phyloP scores from a whole-genome alignment of 2,888 invertebrate species.

The Trichopria drosophilae region DNA sequence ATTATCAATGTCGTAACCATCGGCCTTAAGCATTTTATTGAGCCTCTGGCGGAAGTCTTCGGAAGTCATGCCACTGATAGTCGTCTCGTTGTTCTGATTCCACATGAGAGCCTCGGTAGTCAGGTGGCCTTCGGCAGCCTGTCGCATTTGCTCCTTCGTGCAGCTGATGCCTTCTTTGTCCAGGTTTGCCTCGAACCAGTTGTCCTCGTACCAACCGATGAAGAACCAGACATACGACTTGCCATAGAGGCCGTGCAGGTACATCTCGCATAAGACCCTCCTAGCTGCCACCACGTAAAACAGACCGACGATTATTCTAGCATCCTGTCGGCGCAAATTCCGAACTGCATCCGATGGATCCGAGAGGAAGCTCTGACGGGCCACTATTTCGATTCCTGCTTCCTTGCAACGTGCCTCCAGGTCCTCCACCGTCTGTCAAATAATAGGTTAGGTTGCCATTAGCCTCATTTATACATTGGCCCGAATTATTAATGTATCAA shows the following conservation, averaged over 20 bases:
- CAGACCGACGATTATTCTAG: conserved; percentile 94
- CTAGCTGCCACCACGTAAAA: conserved; percentile 98
- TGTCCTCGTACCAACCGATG: conserved; percentile 99
- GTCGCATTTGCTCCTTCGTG: conserved; percentile 88
- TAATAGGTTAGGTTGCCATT: no score
- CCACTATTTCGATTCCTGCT: conserved; percentile 91
- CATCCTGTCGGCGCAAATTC: conserved; percentile 93
- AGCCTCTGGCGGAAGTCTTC: conserved; percentile 86
- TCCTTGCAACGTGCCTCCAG: conserved; percentile 91
- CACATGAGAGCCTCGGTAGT: conserved; percentile 99
- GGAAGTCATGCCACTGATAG: conserved; percentile 94
- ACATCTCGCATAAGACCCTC: conserved; percentile 94
- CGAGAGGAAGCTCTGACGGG: conserved; percentile 93
- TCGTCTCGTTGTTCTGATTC: conserved; percentile 93
- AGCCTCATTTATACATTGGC: no score
- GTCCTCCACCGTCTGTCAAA: conserved; percentile 88
- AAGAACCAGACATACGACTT: conserved; percentile 99
- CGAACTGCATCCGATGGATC: conserved; percentile 96
- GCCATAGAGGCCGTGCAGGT: conserved; percentile 90
- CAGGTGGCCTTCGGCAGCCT: conserved; percentile 94
- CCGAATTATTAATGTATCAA: no score
- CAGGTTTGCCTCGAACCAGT: conserved; percentile 93
- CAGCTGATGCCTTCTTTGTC: conserved; percentile 88
- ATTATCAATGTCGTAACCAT: conserved; percentile 84
- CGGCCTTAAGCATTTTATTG: conserved; percentile 77